These are phyloP conservation scores for Dusona sp. DNA, from an alignment of 2,888 invertebrate genomes.

Conservation along the genomic window DNA sequence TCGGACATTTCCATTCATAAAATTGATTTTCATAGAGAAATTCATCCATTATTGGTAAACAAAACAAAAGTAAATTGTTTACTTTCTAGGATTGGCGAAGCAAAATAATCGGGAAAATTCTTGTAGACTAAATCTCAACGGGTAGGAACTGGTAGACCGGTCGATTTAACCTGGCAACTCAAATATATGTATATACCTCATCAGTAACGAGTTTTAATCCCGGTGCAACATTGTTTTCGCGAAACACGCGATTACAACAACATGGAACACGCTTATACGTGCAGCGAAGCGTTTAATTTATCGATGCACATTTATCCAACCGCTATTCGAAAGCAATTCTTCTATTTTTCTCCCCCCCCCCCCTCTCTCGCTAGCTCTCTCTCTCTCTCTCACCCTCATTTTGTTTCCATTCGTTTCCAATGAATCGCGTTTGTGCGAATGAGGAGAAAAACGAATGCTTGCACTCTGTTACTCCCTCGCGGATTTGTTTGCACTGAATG, in stretches of 20 bases:
- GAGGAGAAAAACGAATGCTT: not conserved
- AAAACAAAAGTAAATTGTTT: conserved; percentile 1
- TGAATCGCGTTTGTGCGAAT: not conserved
- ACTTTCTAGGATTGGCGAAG: not conserved
- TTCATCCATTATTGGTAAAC: not conserved
- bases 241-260: conserved; percentile 50
- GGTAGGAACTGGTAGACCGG: not conserved
- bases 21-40: not conserved
- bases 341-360: not conserved
- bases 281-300: conserved; percentile 66
- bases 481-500: not conserved
- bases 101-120: not conserved
- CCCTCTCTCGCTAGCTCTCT: not conserved
- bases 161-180: not conserved
- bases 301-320: conserved; percentile 55
- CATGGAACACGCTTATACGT: conserved; percentile 35
- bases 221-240: conserved; percentile 57
- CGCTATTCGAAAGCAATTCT: conserved; percentile 32
- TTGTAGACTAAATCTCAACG: conserved; percentile 2
- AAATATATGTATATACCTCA: conserved; percentile 7
- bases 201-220: conserved; percentile 29
- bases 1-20: not conserved
- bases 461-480: conserved; percentile 19
- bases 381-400: not conserved
- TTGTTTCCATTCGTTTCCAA: conserved; percentile 17